Evolutionary conservation across 2,888 invertebrate species (phyloP).

Genomic region (Melipona beecheii): DNA sequence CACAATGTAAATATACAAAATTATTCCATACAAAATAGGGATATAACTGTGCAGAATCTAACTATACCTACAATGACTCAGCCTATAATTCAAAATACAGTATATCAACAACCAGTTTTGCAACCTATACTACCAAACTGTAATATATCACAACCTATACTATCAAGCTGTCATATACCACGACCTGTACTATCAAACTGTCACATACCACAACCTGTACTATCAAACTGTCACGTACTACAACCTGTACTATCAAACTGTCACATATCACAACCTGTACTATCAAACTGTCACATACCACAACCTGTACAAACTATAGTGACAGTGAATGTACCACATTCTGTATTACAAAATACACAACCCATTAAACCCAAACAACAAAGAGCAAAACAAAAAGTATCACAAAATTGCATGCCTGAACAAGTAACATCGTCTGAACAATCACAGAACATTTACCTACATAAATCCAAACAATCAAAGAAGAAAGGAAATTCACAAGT

Average conservation of each 20-base stretch:
- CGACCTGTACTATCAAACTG: not conserved
- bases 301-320: not conserved
- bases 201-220: not conserved
- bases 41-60: no score
- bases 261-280: not conserved
- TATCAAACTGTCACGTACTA: not conserved
- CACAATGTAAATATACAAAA: not conserved
- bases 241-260: not conserved
- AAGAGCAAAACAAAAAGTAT: not conserved
- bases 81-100: not conserved
- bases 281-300: not conserved
- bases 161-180: not conserved
- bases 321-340: not conserved
- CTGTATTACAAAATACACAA: not conserved
- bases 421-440: not conserved
- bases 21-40: not conserved
- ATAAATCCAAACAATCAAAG: not conserved
- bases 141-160: not conserved
- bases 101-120: not conserved
- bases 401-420: not conserved
- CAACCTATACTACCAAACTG: not conserved
- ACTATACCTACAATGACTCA: no score
- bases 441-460: not conserved
- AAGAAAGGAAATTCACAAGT: not conserved
- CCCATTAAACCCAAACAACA: slow-evolving; percentile 1